Conservation (phyloP, 1,140 invertebrate species). For the Parapsyche elsis region DNA sequence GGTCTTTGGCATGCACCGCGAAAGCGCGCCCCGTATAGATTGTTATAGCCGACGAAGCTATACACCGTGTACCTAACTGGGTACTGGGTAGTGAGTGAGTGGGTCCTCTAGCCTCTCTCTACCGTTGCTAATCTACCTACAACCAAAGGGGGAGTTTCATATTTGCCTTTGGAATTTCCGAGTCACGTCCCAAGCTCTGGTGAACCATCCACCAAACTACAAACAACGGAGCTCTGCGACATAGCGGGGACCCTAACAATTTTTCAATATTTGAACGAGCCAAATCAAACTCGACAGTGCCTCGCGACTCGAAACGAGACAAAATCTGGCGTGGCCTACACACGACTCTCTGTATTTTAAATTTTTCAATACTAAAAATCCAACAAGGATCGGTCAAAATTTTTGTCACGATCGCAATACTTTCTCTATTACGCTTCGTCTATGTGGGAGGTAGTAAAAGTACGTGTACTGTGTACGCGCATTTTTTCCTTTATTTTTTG, state of each 20-base stretch:
- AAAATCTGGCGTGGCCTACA: not conserved
- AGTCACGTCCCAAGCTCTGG: slow-evolving; percentile 45
- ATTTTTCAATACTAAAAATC: too few relatives aligned
- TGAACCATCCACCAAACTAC: slow-evolving; percentile 43
- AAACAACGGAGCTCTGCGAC: slow-evolving; percentile 41
- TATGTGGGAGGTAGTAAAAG: not conserved
- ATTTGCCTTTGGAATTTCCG: slow-evolving; percentile 49
- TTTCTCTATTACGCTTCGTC: not conserved
- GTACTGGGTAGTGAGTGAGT: not conserved
- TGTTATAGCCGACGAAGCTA: not conserved
- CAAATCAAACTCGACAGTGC: slow-evolving; percentile 50
- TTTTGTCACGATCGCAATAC: too few relatives aligned
- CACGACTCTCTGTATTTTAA: too few relatives aligned
- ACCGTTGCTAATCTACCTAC: slow-evolving; percentile 28
- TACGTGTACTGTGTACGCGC: not conserved
- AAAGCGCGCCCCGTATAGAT: not conserved
- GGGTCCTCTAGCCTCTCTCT: not conserved
- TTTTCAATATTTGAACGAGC: slow-evolving; percentile 55
- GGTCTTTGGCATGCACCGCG: slow-evolving; percentile 40
- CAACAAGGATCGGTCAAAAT: too few relatives aligned
- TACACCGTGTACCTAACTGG: not conserved
- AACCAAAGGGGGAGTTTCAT: slow-evolving; percentile 32
- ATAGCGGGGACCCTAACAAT: slow-evolving; percentile 50
- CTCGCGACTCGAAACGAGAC: slow-evolving; percentile 13
- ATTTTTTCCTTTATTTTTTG: too few relatives aligned